Evolutionary conservation across 2,797 vertebrate genomes (phyloP), one percentile per base, ranked within the genome.

Genomic region (Brotula barbata): DNA sequence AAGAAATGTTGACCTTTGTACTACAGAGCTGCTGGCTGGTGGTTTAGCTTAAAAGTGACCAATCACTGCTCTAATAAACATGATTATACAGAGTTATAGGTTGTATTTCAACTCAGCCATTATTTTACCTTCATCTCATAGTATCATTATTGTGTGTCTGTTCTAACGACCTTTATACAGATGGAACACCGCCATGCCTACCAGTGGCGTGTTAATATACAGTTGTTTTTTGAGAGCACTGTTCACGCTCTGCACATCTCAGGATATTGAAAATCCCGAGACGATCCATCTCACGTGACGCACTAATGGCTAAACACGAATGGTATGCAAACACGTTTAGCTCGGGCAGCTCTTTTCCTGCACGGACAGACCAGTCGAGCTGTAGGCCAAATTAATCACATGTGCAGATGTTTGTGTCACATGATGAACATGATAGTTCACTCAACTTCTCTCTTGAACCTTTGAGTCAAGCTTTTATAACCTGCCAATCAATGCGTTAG

Each of bases 281-380:
- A 58, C 48, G 8, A 39, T 20, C 19, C 46, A 6, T 9, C 16
- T 53, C 50, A 67, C 58, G 17, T 53, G 59, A 79, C 62, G 43
- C 21, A n/a, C 57, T 59, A 53, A 22, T 55, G 43, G 40, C 25
- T 31, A 41, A 66, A 62, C 12, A 48, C 5, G 52, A 52, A 28
- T 2, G 58, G 52, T 53, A 76, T 63, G 50, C 64, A 70, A 82
- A 86, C 60, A 3, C n/a, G 70, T 64, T 82, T 78, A 75, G 65
- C 0, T 2, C n/a, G 42, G 41, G 28, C 28, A n/a, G 51, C 25
- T 28, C 3, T 3, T 28, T 28, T 28, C 4, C 25, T 3, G 13
- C 37, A 39, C 13, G 34, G 37, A 6, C 4, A 11, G 7, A n/a
- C 37, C 10, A 9, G 34, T 55, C 57, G 59, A 12, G 5, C 3